Evolutionary conservation across 2,113 vertebrate genomes (phyloP), one percentile per base, ranked within the genome.

Genomic region (Neogale vison): DNA sequence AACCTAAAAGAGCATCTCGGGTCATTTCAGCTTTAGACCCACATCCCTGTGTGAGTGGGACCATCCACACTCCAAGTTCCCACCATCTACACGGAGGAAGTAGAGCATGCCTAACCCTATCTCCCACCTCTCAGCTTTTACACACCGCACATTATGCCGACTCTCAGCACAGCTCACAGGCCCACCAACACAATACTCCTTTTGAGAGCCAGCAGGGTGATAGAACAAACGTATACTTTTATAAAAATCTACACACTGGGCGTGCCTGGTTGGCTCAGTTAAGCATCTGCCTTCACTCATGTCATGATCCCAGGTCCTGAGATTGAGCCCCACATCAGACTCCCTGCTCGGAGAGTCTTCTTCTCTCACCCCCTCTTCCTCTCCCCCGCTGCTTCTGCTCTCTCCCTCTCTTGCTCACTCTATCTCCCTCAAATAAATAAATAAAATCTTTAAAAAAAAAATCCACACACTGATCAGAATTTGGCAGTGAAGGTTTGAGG

Each of bases 51-150:
- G 65, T 34, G 24, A 57, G 59, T 2, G 50, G 15, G 57, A 7
- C 13, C 15, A 1, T 29, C 50, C 36, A 47, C 0, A 4, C 36
- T 18, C 59, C 52, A 79, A 45, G 23, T 50, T 61, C 26, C 8
- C 23, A 10, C 42, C 34, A n/a, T 45, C n/a, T 0, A 18, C 18
- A 14, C 2, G 14, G 15, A 36, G 59, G 55, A 39, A 11, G 39
- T 10, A 1, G 6, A 42, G 24, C 4, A 0, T 10, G 31, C 39
- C 8, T 34, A 34, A 4, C 36, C 65, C 61, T 45, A 29, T 7
- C 42, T 63, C 29, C 23, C 71, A 69, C 57, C 50, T 61, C 84
- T 72, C 59, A 20, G 1, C 36, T 77, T 26, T 69, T 14, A 18
- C 24, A 87, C 12, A 1, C 10, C 8, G 47, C 15, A 36, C 6